Base-by-base conservation (phyloP, 1,140 invertebrate species). In the Halictus rubicundus region DNA sequence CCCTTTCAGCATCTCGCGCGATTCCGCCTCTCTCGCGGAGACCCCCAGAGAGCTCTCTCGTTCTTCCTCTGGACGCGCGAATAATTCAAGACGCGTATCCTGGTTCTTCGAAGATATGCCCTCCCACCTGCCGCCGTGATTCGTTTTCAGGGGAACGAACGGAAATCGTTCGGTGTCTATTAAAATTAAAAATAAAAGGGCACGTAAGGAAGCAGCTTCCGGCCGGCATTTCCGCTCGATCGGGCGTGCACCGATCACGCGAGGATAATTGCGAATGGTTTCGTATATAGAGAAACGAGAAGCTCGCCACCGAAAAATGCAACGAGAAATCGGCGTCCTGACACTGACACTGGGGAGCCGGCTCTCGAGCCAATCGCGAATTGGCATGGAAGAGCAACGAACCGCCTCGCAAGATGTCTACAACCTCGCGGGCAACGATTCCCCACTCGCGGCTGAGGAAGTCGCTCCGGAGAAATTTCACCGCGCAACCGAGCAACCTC, bases 391-490 rank as follows among this genome's bases (percentile, higher is more conserved):
- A 54, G 81, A 78, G 80, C 83, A 85, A 85, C 80, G 76, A 85
- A 85, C 72, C 83, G 75, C 75, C 49, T 74, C 57, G 61, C 82
- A 23, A 84, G 65, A 79, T 76, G 72, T 82, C 85, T 84, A 78
- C 73, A 84, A 80, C 85, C 86, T 87, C 78, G 81, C 69, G 64
- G 21, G 72, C 80, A 75, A 66, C 72, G 66, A 66, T 68, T 68
- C 61, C 69, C 84, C 78, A 73, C 74, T 81, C 71, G 70, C 65
- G 19, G 42, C 60, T 59, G 39, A 81, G 83, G 77, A 87, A 85
- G 77, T 85, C 80, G 57, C 74, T 81, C 81, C 73, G 86, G 85
- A 88, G 88, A 89, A 89, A 89, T 89, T 89, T 89, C 88, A 88
- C 87, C 88, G 83, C 86, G 77, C n/a, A 86, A 84, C 81, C 78